Base-by-base conservation (phyloP, 2,888 invertebrate species). In the Apotomis turbidana region DNA sequence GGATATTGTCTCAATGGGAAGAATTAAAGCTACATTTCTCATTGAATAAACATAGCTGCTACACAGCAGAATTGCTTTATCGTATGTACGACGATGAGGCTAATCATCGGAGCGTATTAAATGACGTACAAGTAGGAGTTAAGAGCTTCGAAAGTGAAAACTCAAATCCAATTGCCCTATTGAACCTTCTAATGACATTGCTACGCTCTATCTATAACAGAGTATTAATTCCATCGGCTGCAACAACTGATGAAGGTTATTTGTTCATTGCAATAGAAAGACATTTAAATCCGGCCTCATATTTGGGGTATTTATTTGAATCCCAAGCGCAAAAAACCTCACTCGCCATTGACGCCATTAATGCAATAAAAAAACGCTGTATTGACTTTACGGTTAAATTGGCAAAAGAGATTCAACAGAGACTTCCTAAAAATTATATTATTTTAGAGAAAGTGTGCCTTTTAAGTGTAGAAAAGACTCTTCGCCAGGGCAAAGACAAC, bases 31-130 rank as follows among this genome's bases (percentile, higher is more conserved):
- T 41, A 41, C 41, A 41, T 41, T 41, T 41, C 6, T 4, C 5
- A 6, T 6, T 41, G 4, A 6, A 5, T 4, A 41, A 6, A 41
- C 5, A 41, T 41, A 4, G 41, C 4, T 41, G 81, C 62, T 79
- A 80, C 67, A 79, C 74, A 27, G 78, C 82, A 66, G 80, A 81
- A 67, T 57, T 63, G 41, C 62, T 80, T 41, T 67, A 70, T 58
- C 10, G 36, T 9, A 79, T 79, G 78, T 78, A 76, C 67, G 67
- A 3, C 9, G 78, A 78, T 68, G 77, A 63, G 74, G 51, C 74
- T 60, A 74, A 74, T 70, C 68, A 55, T 27, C 71, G 15, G 54
- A 73, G 57, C 15, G 51, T 74, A 10, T 55, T 75, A 27, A 74
- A 74, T 61, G 74, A 75, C 15, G 70, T 76, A 8, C 76, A 77